Conservation (phyloP, 2,888 invertebrate genomes). For the Orthosia incerta region DNA sequence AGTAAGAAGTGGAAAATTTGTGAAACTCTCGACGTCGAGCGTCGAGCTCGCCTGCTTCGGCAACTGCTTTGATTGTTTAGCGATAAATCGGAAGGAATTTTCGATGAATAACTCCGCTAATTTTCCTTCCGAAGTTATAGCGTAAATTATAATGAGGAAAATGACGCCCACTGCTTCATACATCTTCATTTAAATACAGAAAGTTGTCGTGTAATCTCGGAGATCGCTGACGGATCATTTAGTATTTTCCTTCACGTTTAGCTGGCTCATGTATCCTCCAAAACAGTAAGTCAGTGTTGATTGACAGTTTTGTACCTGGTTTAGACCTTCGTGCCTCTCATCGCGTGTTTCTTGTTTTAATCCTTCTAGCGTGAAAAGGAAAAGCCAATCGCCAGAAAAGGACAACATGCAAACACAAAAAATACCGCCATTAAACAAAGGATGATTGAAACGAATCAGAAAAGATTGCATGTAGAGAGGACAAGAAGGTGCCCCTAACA, state of each 20-base stretch:
- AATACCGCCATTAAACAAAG: constrained; percentile 56
- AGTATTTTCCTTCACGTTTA: constrained; percentile 18
- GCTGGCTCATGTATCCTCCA: not conserved
- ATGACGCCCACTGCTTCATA: constrained; percentile 67
- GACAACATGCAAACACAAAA: constrained; percentile 47
- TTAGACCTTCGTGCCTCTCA: constrained; percentile 3
- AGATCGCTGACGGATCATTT: constrained; percentile 23
- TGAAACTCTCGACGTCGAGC: constrained; percentile 60
- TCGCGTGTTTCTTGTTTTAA: constrained; percentile 31
- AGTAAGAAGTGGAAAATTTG: constrained; percentile 71
- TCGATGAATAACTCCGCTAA: constrained; percentile 71
- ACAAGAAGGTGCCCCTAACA: constrained; percentile 58
- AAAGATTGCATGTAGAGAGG: constrained; percentile 53
- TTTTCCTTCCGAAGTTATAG: constrained; percentile 75
- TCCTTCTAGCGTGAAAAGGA: constrained; percentile 14
- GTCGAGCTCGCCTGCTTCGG: constrained; percentile 61
- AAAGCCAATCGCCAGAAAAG: constrained; percentile 21
- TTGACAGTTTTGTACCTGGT: constrained; percentile 16
- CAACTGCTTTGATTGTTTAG: constrained; percentile 78
- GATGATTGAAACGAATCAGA: constrained; percentile 59
- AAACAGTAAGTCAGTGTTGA: constrained; percentile 8
- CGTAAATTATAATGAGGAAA: constrained; percentile 75
- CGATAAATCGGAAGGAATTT: constrained; percentile 81
- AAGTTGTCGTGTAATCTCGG: constrained; percentile 22
- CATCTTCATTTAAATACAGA: constrained; percentile 43